These are phyloP conservation scores for Crematogaster levior DNA, from an alignment of 2,888 invertebrate species.

Conservation along the genomic window DNA sequence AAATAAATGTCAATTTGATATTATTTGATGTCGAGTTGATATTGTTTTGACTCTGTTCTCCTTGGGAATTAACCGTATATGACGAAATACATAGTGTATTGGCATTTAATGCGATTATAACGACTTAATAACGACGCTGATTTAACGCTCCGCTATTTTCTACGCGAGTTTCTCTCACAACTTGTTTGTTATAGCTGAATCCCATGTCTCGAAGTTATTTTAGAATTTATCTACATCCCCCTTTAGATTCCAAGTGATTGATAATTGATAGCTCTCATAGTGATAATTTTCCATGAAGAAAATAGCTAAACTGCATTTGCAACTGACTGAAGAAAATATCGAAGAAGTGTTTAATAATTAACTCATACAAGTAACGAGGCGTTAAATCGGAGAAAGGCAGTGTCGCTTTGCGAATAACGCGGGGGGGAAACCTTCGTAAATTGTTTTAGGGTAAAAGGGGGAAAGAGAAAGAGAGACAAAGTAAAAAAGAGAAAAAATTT, in stretches of 20 bases:
- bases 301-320: neutral
- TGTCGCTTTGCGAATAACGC: neutral
- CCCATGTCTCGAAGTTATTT: neutral
- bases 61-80: neutral
- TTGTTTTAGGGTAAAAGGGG: neutral
- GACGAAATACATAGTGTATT: neutral
- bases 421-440: neutral
- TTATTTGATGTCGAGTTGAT: too few relatives aligned
- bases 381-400: neutral
- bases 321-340: neutral
- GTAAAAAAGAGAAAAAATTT: neutral
- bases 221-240: neutral
- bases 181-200: neutral
- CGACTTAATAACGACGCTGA: neutral
- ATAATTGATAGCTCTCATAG: neutral
- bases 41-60: too few relatives aligned
- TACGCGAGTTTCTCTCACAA: neutral
- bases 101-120: slow-evolving; percentile 12
- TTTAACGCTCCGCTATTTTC: slow-evolving; percentile 4
- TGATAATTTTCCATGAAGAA: neutral
- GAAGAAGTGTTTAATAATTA: neutral
- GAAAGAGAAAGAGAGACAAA: neutral
- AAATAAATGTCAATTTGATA: too few relatives aligned
- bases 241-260: neutral
- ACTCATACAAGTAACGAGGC: neutral